Evolutionary conservation across 23 tunicate genomes (phyloP).

Genomic region (Trididemnum miniatum): DNA sequence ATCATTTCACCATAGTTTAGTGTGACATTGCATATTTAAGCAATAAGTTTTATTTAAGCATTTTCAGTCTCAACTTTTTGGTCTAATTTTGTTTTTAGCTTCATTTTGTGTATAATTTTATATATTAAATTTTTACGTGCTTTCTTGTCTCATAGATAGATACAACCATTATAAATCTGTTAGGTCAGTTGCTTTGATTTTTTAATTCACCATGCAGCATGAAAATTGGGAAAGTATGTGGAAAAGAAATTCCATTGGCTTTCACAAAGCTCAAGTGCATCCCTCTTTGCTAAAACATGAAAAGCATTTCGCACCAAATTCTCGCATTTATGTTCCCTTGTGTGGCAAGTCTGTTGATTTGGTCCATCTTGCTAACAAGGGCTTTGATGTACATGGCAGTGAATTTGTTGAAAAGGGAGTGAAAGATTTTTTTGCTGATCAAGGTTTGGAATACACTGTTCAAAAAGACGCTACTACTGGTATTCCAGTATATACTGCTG

Average conservation of each 20-base stretch:
- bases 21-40: too few relatives aligned
- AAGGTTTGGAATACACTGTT: slow-evolving; percentile 7
- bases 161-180: too few relatives aligned
- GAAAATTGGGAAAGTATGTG: background rate
- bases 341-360: slow-evolving; percentile 87
- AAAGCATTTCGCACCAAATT: background rate
- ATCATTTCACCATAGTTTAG: too few relatives aligned
- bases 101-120: too few relatives aligned
- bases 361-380: slow-evolving; percentile 54
- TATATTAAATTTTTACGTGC: too few relatives aligned
- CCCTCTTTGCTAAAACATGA: background rate
- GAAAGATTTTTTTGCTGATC: slow-evolving; percentile 40
- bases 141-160: too few relatives aligned
- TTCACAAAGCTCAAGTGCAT: background rate
- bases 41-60: too few relatives aligned
- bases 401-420: slow-evolving; percentile 64
- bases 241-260: background rate
- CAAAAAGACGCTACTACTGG: background rate
- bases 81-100: too few relatives aligned
- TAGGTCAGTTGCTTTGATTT: too few relatives aligned
- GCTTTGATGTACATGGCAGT: slow-evolving; percentile 68
- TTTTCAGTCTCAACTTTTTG: too few relatives aligned
- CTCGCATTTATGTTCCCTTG: slow-evolving; percentile 47
- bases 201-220: too few relatives aligned
- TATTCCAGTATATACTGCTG: slow-evolving; percentile 30